Conservation (phyloP, 1,140 invertebrate genomes). For the Rhynchophorus ferrugineus region DNA sequence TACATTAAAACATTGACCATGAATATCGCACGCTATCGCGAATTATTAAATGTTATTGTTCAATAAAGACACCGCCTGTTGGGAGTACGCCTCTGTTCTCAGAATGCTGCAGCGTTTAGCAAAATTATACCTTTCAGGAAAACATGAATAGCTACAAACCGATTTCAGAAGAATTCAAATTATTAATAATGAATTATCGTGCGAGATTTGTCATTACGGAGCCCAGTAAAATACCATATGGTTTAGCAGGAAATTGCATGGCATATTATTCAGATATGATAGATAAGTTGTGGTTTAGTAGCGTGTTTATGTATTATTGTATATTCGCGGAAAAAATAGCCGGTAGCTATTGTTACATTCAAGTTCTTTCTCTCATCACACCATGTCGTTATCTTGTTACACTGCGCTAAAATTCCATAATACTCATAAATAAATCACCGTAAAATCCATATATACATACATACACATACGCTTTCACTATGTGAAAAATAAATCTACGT, state of each 20-base stretch:
- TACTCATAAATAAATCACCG: too few relatives aligned
- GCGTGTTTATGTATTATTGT: not conserved
- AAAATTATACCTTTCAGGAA: slow-evolving; percentile 7
- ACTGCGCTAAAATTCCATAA: too few relatives aligned
- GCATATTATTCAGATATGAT: not conserved
- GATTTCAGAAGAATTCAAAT: not conserved
- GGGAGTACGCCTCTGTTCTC: not conserved
- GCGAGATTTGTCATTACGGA: not conserved
- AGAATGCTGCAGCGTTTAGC: not conserved
- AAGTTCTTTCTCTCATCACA: too few relatives aligned
- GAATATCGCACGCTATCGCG: too few relatives aligned
- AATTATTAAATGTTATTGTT: too few relatives aligned
- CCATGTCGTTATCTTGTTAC: too few relatives aligned
- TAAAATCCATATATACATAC: too few relatives aligned
- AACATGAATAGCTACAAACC: slow-evolving; percentile 1
- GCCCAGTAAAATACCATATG: slow-evolving; percentile 5
- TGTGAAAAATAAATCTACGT: too few relatives aligned
- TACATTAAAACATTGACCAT: too few relatives aligned
- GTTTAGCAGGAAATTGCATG: slow-evolving; percentile 1
- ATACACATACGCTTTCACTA: too few relatives aligned
- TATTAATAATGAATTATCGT: slow-evolving; percentile 3
- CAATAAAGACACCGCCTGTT: too few relatives aligned
- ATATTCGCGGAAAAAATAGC: not conserved
- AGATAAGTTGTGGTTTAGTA: not conserved
- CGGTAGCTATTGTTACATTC: too few relatives aligned